These are phyloP conservation scores for Leptinotarsa texana DNA, from an alignment of 1,140 invertebrate species.

Conservation along the genomic window DNA sequence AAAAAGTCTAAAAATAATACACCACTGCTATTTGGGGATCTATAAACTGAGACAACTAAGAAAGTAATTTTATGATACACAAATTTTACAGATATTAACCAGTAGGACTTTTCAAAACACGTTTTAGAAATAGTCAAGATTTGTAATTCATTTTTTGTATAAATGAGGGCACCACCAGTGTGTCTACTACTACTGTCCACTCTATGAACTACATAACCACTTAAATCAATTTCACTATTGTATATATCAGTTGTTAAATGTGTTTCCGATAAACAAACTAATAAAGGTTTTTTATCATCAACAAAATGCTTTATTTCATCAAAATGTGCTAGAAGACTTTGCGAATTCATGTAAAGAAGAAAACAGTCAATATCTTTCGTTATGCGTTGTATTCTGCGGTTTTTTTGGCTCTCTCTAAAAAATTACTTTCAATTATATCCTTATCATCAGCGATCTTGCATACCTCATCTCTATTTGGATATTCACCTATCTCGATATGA, in stretches of 20 bases:
- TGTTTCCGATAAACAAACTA: background rate
- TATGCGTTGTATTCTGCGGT: background rate
- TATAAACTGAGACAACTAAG: constrained; percentile 7
- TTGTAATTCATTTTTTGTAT: constrained; percentile 3
- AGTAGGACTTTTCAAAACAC: constrained; percentile 4
- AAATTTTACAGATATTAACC: constrained; percentile 8
- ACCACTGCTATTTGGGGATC: background rate
- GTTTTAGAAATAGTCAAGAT: constrained; percentile 3
- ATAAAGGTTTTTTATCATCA: constrained; percentile 3
- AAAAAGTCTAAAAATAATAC: constrained; percentile 1
- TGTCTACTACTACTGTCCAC: constrained; percentile 7
- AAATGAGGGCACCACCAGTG: constrained; percentile 7
- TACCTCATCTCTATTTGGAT: background rate
- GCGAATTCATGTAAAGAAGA: constrained; percentile 8
- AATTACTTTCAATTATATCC: background rate
- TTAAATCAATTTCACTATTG: constrained; percentile 1
- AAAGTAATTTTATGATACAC: constrained; percentile 8
- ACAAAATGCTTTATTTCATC: constrained; percentile 10
- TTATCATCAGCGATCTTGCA: background rate
- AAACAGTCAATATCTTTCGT: constrained; percentile 2
- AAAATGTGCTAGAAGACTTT: constrained; percentile 5
- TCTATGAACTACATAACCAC: constrained; percentile 5
- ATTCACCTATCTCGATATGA: constrained; percentile 1
- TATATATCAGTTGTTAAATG: constrained; percentile 3
- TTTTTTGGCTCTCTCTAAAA: background rate